Percentiles rank a stretch among this genome's conserved stretches.
Conservation (phyloP, 2,888 invertebrate species). For the Adineta ricciae region DNA sequence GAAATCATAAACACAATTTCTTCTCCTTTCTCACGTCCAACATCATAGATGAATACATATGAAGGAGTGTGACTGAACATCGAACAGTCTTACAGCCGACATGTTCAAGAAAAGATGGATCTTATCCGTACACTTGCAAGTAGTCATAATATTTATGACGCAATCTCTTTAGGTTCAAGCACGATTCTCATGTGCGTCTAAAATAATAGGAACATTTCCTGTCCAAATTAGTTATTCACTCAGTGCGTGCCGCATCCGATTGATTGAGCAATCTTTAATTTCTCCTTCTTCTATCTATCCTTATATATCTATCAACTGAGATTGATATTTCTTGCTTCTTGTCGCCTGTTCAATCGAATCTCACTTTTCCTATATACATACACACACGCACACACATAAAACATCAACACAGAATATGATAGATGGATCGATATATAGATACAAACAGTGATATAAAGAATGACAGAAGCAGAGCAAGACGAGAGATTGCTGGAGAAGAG, state of each 20-base stretch:
- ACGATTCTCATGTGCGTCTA: not conserved
- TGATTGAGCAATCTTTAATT: conserved; percentile 8
- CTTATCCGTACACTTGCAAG: not conserved
- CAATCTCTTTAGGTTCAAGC: not conserved
- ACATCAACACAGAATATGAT: not conserved
- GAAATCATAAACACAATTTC: not conserved
- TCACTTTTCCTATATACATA: not conserved
- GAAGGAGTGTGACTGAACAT: not conserved
- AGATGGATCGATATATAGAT: not conserved
- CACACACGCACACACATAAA: not conserved
- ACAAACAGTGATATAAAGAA: not conserved
- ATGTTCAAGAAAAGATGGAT: not conserved
- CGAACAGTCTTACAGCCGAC: not conserved
- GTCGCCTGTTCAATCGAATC: conserved; percentile 9
- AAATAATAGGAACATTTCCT: not conserved
- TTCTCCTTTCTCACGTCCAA: not conserved
- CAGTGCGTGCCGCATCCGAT: not conserved
- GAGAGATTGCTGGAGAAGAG: not conserved
- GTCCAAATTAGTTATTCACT: not conserved
- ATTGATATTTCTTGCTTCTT: not conserved
- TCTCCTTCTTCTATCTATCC: not conserved
- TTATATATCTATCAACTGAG: not conserved
- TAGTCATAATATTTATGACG: not conserved
- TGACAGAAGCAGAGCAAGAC: not conserved
- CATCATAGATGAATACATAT: not conserved